Conservation (phyloP, 2,113 vertebrate genomes). For the Orcinus orca region DNA sequence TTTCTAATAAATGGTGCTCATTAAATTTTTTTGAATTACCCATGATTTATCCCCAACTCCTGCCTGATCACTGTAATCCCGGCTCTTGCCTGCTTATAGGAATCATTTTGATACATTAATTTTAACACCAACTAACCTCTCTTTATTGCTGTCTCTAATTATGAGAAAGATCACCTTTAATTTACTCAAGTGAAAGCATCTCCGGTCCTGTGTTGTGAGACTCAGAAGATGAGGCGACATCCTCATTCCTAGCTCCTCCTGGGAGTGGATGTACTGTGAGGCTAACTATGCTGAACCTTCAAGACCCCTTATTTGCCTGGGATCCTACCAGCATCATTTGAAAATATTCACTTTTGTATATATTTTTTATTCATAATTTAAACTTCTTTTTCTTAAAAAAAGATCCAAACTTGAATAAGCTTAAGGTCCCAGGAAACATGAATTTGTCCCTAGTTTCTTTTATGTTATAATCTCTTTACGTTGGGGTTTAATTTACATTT, state of each 20-base stretch:
- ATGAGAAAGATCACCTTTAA: slow-evolving; percentile 23
- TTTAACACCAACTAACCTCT: slow-evolving; percentile 19
- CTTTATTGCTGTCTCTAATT: slow-evolving; percentile 30
- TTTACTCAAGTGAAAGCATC: slow-evolving; percentile 39
- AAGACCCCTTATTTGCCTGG: not conserved
- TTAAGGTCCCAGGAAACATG: not conserved
- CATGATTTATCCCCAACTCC: not conserved
- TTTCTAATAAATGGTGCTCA: slow-evolving; percentile 28
- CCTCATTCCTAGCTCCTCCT: not conserved
- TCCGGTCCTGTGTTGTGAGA: not conserved
- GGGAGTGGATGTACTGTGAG: not conserved
- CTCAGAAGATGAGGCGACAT: not conserved
- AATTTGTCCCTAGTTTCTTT: not conserved
- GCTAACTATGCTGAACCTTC: not conserved
- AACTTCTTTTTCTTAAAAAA: not conserved
- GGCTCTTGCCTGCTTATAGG: not conserved
- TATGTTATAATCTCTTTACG: not conserved
- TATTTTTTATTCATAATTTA: not conserved
- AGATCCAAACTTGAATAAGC: not conserved
- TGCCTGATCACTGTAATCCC: not conserved
- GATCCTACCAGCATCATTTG: not conserved
- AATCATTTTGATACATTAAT: slow-evolving; percentile 30
- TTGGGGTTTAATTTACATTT: slow-evolving; percentile 40
- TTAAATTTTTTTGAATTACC: not conserved
- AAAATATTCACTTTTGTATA: not conserved